phyloP scores from a whole-genome alignment of 1,140 invertebrate species.

The Lepidurus arcticus region DNA sequence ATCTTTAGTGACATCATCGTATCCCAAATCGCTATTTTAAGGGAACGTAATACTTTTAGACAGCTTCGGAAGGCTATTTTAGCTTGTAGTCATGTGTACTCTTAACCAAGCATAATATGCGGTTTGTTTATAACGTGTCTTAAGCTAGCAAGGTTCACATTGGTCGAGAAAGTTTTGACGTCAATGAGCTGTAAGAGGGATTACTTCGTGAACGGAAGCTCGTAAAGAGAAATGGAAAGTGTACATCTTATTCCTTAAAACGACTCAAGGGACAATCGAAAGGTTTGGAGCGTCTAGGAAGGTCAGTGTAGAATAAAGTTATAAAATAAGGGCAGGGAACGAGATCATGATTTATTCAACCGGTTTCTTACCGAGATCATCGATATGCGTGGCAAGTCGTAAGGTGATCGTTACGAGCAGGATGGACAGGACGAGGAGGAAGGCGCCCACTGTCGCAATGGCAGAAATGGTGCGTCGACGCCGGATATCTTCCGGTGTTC shows the following conservation, averaged over 20 bases:
- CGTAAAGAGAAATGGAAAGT: too few species aligned
- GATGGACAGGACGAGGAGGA: conserved; percentile 33
- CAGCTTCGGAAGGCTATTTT: too few species aligned
- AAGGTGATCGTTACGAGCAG: conserved; percentile 32
- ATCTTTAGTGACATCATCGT: not conserved
- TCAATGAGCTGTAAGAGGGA: not conserved
- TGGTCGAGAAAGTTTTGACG: too few species aligned
- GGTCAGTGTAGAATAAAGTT: not conserved
- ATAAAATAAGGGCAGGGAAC: not conserved
- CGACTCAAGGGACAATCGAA: too few species aligned
- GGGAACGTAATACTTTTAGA: not conserved
- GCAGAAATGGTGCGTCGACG: conserved; percentile 31
- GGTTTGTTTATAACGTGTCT: not conserved
- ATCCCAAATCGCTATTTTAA: not conserved
- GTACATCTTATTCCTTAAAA: too few species aligned
- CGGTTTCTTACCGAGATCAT: conserved; percentile 30
- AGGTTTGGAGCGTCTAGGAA: not conserved
- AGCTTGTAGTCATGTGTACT: too few species aligned
- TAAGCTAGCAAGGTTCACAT: too few species aligned
- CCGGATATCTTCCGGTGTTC: conserved; percentile 30
- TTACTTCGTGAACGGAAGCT: too few species aligned
- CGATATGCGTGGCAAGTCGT: conserved; percentile 32
- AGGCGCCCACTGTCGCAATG: conserved; percentile 33
- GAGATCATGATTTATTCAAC: not conserved
- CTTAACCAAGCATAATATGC: not conserved